Conservation (phyloP, 2,888 invertebrate species). For the Hemithea aestivaria region DNA sequence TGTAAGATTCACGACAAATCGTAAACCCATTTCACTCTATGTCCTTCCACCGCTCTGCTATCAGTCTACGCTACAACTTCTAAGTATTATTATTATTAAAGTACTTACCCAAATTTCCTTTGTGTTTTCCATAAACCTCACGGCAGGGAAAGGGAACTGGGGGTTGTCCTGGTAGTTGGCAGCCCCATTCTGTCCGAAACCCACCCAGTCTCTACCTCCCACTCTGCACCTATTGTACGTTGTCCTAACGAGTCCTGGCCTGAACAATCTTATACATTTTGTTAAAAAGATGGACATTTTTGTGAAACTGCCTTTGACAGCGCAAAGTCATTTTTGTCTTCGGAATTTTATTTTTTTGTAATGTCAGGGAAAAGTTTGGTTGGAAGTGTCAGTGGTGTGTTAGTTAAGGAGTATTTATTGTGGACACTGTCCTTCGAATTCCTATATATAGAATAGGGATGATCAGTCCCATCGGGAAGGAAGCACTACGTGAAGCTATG, state of each 20-base stretch:
- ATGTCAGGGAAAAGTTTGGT: constrained; percentile 3
- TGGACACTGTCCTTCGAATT: too few relatives aligned
- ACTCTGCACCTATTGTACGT: constrained; percentile 55
- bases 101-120: constrained; percentile 74
- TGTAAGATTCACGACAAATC: too few relatives aligned
- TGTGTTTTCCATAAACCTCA: constrained; percentile 81
- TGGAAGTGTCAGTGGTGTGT: constrained; percentile 1
- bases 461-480: too few relatives aligned
- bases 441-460: too few relatives aligned
- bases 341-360: constrained; percentile 19
- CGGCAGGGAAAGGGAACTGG: constrained; percentile 81
- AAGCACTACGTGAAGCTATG: too few relatives aligned
- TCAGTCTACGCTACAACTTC: too few relatives aligned
- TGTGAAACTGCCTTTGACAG: constrained; percentile 13
- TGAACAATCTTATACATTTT: constrained; percentile 27
- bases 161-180: constrained; percentile 78
- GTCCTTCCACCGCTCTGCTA: too few relatives aligned
- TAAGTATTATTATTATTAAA: too few relatives aligned
- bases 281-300: constrained; percentile 32
- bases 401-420: not conserved
- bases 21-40: too few relatives aligned
- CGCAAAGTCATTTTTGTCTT: constrained; percentile 22
- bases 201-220: constrained; percentile 83
- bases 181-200: constrained; percentile 80
- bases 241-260: constrained; percentile 29